Evolutionary conservation across 2,888 invertebrate genomes (phyloP).

Genomic region (Caenorhabditis macrosperma): DNA sequence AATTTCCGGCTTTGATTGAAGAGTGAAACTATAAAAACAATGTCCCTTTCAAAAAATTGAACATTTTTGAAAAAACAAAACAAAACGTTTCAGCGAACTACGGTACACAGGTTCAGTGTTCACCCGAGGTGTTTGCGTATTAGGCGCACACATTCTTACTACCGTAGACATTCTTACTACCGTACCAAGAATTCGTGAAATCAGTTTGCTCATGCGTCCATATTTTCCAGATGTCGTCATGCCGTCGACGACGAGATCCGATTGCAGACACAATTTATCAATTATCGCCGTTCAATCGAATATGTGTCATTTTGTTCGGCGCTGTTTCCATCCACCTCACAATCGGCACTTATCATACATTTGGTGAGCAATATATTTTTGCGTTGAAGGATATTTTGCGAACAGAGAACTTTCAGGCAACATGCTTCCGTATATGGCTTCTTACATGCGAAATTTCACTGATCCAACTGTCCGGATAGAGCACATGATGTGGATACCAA

Average conservation of each 20-base stretch:
- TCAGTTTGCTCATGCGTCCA: background rate
- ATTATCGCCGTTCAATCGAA: slow-evolving; percentile 60
- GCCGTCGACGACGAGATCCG: slow-evolving; percentile 57
- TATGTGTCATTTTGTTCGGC: slow-evolving; percentile 74
- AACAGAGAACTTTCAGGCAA: slow-evolving; percentile 73
- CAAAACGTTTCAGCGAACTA: background rate
- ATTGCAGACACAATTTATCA: slow-evolving; percentile 62
- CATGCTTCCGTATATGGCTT: slow-evolving; percentile 80
- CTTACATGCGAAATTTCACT: slow-evolving; percentile 78
- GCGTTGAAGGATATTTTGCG: too few relatives aligned
- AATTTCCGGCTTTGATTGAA: too few relatives aligned
- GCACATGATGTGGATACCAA: slow-evolving; percentile 79
- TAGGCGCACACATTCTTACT: background rate
- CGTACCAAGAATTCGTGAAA: background rate
- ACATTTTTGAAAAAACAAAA: background rate
- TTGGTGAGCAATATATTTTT: too few relatives aligned
- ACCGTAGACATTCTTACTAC: background rate
- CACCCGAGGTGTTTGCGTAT: background rate
- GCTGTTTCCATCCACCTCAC: slow-evolving; percentile 79
- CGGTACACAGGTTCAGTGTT: background rate
- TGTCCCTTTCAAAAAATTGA: background rate
- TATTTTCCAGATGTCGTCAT: slow-evolving; percentile 24
- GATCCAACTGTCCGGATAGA: slow-evolving; percentile 74
- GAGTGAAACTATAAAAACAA: background rate
- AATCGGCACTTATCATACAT: slow-evolving; percentile 79